Base-by-base conservation (phyloP, 2,888 invertebrate species). In the Chromoteleia sp. region DNA sequence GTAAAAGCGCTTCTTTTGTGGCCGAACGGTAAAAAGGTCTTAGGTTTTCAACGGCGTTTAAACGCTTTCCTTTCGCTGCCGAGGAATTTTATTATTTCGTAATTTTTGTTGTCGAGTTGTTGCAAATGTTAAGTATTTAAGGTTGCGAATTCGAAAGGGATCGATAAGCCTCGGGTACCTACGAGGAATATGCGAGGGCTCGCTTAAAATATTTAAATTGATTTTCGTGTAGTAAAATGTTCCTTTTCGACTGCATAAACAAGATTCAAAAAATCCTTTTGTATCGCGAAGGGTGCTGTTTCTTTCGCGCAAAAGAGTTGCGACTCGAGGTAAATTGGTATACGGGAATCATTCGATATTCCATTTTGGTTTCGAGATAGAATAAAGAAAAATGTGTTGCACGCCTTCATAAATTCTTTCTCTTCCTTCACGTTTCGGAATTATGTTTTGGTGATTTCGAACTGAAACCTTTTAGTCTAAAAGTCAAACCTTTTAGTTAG, bases 191-290 rank as follows among this genome's bases (percentile, higher is more conserved):
- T 36, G n/a, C 33, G 33, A 33, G 33, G 33, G 48, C n/a, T 12
- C 48, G 12, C n/a, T 21, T 45, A 48, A 33, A 33, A 19, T 63
- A 48, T 63, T 63, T 48, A 63, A 63, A 63, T 48, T 63, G 63
- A 63, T 63, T 63, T 63, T 45, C 48, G 8, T 48, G 36, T n/a
- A 14, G 48, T 41, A 48, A 30, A 30, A 45, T 48, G 17, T 63
- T 48, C 63, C 19, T 59, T 58, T 43, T 43, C 45, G 29, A 61
- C 15, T 43, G 45, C 43, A 45, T 45, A 45, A 61, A 61, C 45
- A 45, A 61, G 61, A 61, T 45, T 30, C 30, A 7, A 10, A 10
- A 10, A 33, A 33, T 33, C 36, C 54, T 36, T 54, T 54, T 54
- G 54, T 54, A 25, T 21, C 21, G 39, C 10, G 39, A 25, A 50